Evolutionary conservation across 2,888 invertebrate genomes (phyloP).

Genomic region (Piscicola geometra): DNA sequence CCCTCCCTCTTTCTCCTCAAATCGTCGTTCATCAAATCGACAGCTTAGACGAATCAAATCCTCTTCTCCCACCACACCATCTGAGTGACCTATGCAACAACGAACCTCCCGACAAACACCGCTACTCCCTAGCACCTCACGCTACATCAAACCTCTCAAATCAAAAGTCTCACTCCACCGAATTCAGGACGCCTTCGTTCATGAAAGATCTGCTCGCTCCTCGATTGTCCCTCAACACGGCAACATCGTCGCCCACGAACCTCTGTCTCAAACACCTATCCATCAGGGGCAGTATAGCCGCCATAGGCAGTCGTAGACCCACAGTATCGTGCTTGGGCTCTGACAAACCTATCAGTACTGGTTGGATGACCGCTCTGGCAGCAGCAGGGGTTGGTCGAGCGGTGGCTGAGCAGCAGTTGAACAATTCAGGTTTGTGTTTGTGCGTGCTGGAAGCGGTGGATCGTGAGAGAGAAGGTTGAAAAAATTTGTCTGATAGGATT

Average conservation of each 20-base stretch:
- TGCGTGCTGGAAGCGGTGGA: no score
- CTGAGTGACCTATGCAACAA: not conserved
- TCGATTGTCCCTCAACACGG: not conserved
- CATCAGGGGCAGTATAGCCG: slow-evolving; percentile 20
- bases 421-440: not conserved
- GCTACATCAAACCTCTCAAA: not conserved
- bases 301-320: not conserved
- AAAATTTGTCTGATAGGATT: no score
- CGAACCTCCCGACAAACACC: not conserved
- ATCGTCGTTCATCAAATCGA: no score
- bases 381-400: slow-evolving; percentile 56
- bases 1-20: slow-evolving; percentile 14
- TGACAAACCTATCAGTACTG: slow-evolving; percentile 51
- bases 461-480: no score
- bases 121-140: not conserved
- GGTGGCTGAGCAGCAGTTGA: slow-evolving; percentile 24
- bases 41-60: no score
- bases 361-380: slow-evolving; percentile 59
- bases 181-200: not conserved
- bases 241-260: not conserved
- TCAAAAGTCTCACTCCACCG: slow-evolving; percentile 3
- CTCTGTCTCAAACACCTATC: slow-evolving; percentile 17
- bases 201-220: slow-evolving; percentile 1
- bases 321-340: slow-evolving; percentile 10
- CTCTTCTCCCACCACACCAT: not conserved